Base-by-base conservation (phyloP, 2,888 invertebrate genomes). In the Eupithecia vulgata region DNA sequence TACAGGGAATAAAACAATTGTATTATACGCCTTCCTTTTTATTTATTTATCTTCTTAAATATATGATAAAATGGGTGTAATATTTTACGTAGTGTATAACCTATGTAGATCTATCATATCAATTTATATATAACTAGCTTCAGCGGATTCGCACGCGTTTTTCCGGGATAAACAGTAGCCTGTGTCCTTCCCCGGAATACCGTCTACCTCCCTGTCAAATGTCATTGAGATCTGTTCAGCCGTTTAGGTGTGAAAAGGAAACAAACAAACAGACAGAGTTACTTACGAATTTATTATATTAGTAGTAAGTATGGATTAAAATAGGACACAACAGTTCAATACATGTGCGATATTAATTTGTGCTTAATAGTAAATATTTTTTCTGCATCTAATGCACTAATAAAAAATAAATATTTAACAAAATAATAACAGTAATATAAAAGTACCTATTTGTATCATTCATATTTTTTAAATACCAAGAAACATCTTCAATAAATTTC, bases 41-140 rank as follows among this genome's bases (percentile, higher is more conserved):
- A 86, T 87, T 89, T 91, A 90, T 92, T 82, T 91, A 92, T 90
- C 91, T 30, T 64, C 17, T 37, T 84, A 86, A 86, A 87, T 86
- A 65, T 37, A 65, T 65, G 21, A 40, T 84, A 87, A 81, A 82
- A 81, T 72, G 66, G 37, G 68, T 34, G 69, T 67, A 76, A 76
- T 75, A 78, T 65, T 72, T 67, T 57, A 57, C 12, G 13, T 52
- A 25, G 1, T 57, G 1, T 25, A 57, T 12, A 13, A 13, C 57
- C 25, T 25, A 64, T 61, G 40, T 71, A 52, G 37, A 2, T 37
- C n/a, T 64, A 8, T 37, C 70, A 66, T 59, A 61, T 69, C n/a
- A 5, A 57, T 65, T 35, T 72, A 40, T 65, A 40, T 40, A 42
- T 15, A 65, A 42, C 30, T 30, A 30, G 30, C 30, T 30, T 30